Conservation (phyloP, 2,888 invertebrate genomes). For the Hydriomena furcata region DNA sequence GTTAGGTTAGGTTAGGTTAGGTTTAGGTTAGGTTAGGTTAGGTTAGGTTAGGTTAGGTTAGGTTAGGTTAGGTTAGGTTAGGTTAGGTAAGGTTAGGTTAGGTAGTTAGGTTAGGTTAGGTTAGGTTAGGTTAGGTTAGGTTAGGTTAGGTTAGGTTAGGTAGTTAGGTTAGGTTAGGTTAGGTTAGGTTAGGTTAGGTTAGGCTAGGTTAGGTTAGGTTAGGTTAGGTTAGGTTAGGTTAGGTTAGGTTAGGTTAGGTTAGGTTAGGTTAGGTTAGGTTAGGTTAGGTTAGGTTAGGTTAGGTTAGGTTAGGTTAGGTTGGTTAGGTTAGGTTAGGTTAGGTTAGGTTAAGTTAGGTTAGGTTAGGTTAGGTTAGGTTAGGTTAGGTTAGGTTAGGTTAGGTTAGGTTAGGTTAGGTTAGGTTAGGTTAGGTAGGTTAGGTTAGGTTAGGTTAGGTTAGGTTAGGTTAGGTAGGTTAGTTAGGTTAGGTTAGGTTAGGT, state of each 20-base stretch:
- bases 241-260: slow-evolving; percentile 31
- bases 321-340: slow-evolving; percentile 40
- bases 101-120: slow-evolving; percentile 28
- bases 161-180: slow-evolving; percentile 33
- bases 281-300: slow-evolving; percentile 37
- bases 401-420: slow-evolving; percentile 38
- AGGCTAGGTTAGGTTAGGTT: slow-evolving; percentile 24
- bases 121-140: slow-evolving; percentile 34
- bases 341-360: slow-evolving; percentile 34
- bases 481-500: slow-evolving; percentile 33
- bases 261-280: slow-evolving; percentile 34
- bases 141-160: slow-evolving; percentile 30
- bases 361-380: slow-evolving; percentile 35
- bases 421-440: slow-evolving; percentile 32
- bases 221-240: slow-evolving; percentile 28
- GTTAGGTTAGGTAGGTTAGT: slow-evolving; percentile 33
- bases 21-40: slow-evolving; percentile 40
- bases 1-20: slow-evolving; percentile 40
- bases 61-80: slow-evolving; percentile 37
- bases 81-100: slow-evolving; percentile 38
- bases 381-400: slow-evolving; percentile 36
- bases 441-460: slow-evolving; percentile 29
- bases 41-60: slow-evolving; percentile 39
- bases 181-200: slow-evolving; percentile 36
- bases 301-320: slow-evolving; percentile 39